Percentiles rank a stretch among this genome's conserved stretches.
Evolutionary conservation across 2,113 vertebrate species (phyloP).

Genomic region (Galemys pyrenaicus): DNA sequence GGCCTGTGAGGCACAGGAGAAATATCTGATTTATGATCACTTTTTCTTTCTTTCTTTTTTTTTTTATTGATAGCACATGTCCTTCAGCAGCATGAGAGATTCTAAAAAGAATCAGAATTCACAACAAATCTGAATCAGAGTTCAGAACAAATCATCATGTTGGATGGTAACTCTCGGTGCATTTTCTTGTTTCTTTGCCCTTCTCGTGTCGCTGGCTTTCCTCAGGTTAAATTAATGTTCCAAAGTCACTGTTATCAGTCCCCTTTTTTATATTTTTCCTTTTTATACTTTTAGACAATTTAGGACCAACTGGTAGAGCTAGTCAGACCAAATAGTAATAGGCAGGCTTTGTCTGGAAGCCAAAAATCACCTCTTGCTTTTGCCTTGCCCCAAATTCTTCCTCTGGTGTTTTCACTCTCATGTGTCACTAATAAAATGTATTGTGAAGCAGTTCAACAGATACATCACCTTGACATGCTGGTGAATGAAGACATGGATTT

Average conservation of each 20-base stretch:
- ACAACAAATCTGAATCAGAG: conserved; percentile 16
- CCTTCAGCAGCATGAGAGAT: background rate
- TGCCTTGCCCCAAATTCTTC: background rate
- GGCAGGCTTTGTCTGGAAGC: conserved; percentile 32
- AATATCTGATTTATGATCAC: background rate
- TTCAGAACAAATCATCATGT: background rate
- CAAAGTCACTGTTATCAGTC: background rate
- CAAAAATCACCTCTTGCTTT: conserved; percentile 38
- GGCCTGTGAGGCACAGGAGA: background rate
- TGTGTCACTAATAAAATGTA: conserved; percentile 52
- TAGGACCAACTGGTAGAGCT: conserved; percentile 1
- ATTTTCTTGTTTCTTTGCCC: conserved; percentile 53
- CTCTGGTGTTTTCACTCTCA: background rate
- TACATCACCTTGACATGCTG: conserved; percentile 54
- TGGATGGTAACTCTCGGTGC: conserved; percentile 18
- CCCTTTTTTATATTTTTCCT: background rate
- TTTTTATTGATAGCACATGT: conserved; percentile 9
- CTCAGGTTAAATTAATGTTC: conserved; percentile 61
- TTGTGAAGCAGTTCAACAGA: conserved; percentile 41
- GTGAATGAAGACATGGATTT: conserved; percentile 57
- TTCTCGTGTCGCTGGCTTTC: conserved; percentile 37
- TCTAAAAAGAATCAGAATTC: conserved; percentile 42
- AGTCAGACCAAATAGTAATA: conserved; percentile 32
- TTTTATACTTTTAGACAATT: conserved; percentile 44
- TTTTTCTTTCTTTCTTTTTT: too few species aligned